Conservation (phyloP, 2,113 vertebrate species). For the Eulacestoma nigropectus region DNA sequence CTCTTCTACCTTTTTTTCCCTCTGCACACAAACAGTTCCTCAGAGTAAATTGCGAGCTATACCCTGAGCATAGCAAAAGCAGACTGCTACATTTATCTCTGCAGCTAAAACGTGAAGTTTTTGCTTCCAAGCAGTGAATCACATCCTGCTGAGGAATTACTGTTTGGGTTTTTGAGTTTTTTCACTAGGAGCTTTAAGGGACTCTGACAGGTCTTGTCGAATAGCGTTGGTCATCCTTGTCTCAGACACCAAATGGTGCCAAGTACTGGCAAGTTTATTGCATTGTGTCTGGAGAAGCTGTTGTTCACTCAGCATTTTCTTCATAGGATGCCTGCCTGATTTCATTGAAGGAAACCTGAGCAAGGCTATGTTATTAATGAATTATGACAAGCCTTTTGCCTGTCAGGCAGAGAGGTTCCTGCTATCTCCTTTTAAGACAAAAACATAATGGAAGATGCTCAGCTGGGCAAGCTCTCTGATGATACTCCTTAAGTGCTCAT, state of each 20-base stretch:
- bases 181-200: not conserved
- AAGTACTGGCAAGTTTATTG: conserved; percentile 10
- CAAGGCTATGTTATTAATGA: conserved; percentile 73
- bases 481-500: conserved; percentile 71
- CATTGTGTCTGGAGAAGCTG: conserved; percentile 44
- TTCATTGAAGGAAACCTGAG: conserved; percentile 67
- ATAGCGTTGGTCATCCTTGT: not conserved
- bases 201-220: conserved; percentile 23
- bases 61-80: not conserved
- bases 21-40: not conserved
- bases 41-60: not conserved
- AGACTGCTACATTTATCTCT: not conserved
- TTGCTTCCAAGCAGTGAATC: not conserved
- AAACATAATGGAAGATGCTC: conserved; percentile 77
- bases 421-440: conserved; percentile 69
- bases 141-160: not conserved
- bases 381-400: conserved; percentile 75
- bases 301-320: conserved; percentile 62
- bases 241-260: not conserved
- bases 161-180: not conserved
- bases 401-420: conserved; percentile 65
- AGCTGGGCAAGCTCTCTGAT: conserved; percentile 57
- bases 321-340: conserved; percentile 43
- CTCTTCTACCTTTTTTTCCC: not conserved
- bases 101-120: not conserved